Base-by-base conservation (phyloP, 2,797 vertebrate species). In the Acanthiza pusilla region DNA sequence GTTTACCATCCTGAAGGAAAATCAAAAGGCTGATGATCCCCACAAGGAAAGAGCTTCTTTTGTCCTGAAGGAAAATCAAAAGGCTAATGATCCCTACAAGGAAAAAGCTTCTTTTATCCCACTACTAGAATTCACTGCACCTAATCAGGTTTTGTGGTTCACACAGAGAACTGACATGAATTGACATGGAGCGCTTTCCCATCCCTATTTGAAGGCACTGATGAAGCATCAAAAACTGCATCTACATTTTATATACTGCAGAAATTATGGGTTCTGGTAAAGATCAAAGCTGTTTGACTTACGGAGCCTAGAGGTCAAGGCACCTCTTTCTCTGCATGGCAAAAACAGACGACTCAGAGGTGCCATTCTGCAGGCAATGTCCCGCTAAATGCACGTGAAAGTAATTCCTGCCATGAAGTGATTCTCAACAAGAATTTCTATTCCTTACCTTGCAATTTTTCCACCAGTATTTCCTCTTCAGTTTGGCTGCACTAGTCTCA, bases 391-490 rank as follows among this genome's bases (percentile, higher is more conserved):
- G 40, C 30, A 74, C 67, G 9, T 45, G 47, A 86, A 87, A 72
- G 22, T 75, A 85, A 73, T 20, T 26, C 50, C 72, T 83, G 73
- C 43, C n/a, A 19, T 4, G 26, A 72, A 36, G 32, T 7, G 5
- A 57, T 45, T 80, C 65, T 60, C 57, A 54, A 75, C 19, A 50
- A 48, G 36, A 51, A 36, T 63, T 76, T 78, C 9, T 43, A 73
- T 29, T 29, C 32, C 81, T 96, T 94, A 98, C 97, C 97, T 98
- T 98, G 95, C 97, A 98, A 66, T 98, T 98, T 95, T 97, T 98
- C 97, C 97, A 98, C 97, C 97, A 98, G 80, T 98, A 96, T 97
- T 98, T 98, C 72, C 97, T 97, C 92, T 98, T 98, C 95, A 98
- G 96, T 75, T 98, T 98, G 77, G 97, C 97, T 68, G 97, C 97